These are phyloP conservation scores for Elysia crispata DNA, from an alignment of 2,888 invertebrate species.

Conservation along the genomic window DNA sequence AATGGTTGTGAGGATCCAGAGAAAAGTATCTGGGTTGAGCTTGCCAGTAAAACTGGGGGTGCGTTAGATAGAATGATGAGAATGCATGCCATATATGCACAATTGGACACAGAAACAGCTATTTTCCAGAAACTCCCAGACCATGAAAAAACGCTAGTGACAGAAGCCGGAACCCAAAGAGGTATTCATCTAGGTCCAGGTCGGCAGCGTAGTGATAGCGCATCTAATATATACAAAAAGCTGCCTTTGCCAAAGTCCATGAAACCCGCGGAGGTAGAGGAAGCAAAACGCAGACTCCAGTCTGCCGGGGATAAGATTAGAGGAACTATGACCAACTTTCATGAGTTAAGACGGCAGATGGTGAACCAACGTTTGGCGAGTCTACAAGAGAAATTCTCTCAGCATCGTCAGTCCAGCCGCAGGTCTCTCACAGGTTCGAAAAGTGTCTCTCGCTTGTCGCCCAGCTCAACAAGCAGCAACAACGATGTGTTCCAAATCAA, in stretches of 20 bases:
- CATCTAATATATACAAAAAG: conserved; percentile 49
- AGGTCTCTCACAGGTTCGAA: conserved; percentile 10
- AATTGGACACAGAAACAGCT: conserved; percentile 53
- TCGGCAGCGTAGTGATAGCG: conserved; percentile 57
- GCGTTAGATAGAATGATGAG: conserved; percentile 58
- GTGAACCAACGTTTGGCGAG: conserved; percentile 49
- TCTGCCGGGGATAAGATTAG: conserved; percentile 55
- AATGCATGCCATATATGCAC: conserved; percentile 51
- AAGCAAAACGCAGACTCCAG: conserved; percentile 35
- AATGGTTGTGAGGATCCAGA: background rate
- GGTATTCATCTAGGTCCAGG: conserved; percentile 53
- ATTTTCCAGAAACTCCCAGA: conserved; percentile 54
- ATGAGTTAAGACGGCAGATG: conserved; percentile 58
- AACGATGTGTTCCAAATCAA: conserved; percentile 43
- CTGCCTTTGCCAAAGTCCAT: background rate
- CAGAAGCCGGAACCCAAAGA: conserved; percentile 48
- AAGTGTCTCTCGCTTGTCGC: conserved; percentile 27
- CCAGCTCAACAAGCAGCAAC: conserved; percentile 25
- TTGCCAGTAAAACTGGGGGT: conserved; percentile 53
- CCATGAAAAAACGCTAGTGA: conserved; percentile 56
- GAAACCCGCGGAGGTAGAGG: too few relatives aligned
- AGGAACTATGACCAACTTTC: conserved; percentile 57
- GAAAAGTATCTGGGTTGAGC: conserved; percentile 58
- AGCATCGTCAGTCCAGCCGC: background rate
- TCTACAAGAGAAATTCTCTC: background rate